phyloP scores from a whole-genome alignment of 2,888 invertebrate species.

The Amiota mariae region DNA sequence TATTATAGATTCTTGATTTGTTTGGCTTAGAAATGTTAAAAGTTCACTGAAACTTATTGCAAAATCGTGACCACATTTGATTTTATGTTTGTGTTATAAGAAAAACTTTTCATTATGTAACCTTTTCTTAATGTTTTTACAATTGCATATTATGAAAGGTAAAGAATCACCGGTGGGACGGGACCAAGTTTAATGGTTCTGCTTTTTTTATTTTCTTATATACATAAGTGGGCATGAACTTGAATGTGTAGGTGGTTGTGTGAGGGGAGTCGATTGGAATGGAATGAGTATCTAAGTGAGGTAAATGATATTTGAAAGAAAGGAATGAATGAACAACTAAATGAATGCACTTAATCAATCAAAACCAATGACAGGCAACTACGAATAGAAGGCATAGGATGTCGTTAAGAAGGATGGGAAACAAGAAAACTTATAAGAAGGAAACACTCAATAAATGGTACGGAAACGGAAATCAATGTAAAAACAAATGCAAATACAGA shows the following conservation, averaged over 20 bases:
- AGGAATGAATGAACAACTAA: neutral
- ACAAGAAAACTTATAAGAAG: neutral
- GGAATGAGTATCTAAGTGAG: neutral
- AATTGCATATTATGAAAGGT: no score
- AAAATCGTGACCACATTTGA: no score
- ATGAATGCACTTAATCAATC: conserved; percentile 25
- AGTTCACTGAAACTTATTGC: no score
- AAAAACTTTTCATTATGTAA: no score
- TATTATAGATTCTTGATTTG: no score
- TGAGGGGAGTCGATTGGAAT: neutral
- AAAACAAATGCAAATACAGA: conserved; percentile 8
- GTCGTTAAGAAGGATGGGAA: neutral
- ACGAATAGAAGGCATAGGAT: neutral
- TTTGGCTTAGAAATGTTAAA: no score
- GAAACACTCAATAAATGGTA: conserved; percentile 18
- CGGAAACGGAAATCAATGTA: conserved; percentile 25
- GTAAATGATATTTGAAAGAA: conserved; percentile 7
- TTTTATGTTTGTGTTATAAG: no score
- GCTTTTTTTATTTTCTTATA: neutral
- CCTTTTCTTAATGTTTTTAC: no score
- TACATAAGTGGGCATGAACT: neutral
- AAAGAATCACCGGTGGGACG: no score
- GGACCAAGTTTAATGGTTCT: no score
- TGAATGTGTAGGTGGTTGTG: neutral
- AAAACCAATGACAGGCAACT: neutral